phyloP scores from a whole-genome alignment of 2,797 vertebrate genomes.

The Saxicola maurus region DNA sequence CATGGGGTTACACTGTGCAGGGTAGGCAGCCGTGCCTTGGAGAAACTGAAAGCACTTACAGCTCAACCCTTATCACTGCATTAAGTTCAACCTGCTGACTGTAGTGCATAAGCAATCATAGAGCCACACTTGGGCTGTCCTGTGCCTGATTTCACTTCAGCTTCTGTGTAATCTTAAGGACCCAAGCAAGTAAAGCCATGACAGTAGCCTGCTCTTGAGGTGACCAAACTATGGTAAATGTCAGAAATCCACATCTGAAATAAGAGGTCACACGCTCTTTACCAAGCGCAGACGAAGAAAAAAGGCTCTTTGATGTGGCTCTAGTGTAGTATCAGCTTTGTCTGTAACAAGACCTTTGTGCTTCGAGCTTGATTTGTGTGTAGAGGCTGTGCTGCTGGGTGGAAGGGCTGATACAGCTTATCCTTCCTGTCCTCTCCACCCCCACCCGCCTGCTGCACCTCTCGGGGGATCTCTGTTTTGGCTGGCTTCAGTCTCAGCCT shows the following conservation, averaged over 20 bases:
- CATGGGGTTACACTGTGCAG: neutral
- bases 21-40: neutral
- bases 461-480: neutral
- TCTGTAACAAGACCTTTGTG: neutral
- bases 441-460: neutral
- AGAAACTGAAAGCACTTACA: constrained; percentile 20
- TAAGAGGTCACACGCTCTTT: neutral
- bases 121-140: neutral
- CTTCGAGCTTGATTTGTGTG: neutral
- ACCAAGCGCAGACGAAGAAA: neutral
- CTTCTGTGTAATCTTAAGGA: neutral
- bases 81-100: neutral
- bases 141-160: neutral
- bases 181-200: neutral
- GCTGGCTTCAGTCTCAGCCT: neutral
- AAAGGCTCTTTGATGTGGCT: constrained; percentile 51
- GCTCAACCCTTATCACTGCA: neutral
- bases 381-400: neutral
- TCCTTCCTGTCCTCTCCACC: neutral
- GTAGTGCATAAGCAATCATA: neutral
- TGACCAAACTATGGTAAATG: constrained; percentile 37
- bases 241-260: constrained; percentile 58
- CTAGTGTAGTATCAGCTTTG: constrained; percentile 19
- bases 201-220: neutral
- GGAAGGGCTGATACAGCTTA: neutral